Base-by-base conservation (phyloP, 2,113 vertebrate species). In the Brachyhypopomus gauderio region DNA sequence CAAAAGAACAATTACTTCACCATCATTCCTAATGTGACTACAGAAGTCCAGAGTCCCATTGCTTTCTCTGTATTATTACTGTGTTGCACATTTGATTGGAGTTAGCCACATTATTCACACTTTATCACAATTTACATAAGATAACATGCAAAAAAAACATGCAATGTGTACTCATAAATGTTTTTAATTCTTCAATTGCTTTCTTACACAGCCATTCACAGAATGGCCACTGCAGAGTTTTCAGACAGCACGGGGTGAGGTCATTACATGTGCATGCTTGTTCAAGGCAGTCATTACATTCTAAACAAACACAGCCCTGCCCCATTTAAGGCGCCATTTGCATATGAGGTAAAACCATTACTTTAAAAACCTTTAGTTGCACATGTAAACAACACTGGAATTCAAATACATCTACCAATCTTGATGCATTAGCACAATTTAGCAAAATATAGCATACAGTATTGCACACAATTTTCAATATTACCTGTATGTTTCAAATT, bases 381-480 rank as follows among this genome's bases (percentile, higher is more conserved):
- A 38, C 34, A 72, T 62, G 56, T 62, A 79, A 72, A 79, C 77
- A 79, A 23, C 38, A n/a, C 55, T 45, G 16, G 66, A 70, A 60
- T 59, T 48, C 19, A 52, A 78, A 78, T 69, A 27, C 25, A 67
- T 30, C 64, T 16, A 1, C 34, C 64, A 67, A 36, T 67, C 30
- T 3, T 14, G 3, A 66, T 7, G 11, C 22, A 27, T 62, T 64
- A 16, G 62, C 34, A 70, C 17, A 67, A n/a, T 19, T 34, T 19
- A 0, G 62, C 62, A 64, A 11, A 27, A 66, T 67, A 36, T 67
- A 36, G 20, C 4, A 67, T 67, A 52, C 45, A 52, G 45, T 14
- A 67, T 67, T 36, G 64, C 30, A 36, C 64, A 52, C 45, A 52
- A 11, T 14, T 14, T 52, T 12, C 45, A 52, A 1, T 52, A 52